A percentile compares a stretch with the other conserved stretches of the same genome.
phyloP scores from a whole-genome alignment of 1,140 invertebrate species.

The Lasioglossum albipes region DNA sequence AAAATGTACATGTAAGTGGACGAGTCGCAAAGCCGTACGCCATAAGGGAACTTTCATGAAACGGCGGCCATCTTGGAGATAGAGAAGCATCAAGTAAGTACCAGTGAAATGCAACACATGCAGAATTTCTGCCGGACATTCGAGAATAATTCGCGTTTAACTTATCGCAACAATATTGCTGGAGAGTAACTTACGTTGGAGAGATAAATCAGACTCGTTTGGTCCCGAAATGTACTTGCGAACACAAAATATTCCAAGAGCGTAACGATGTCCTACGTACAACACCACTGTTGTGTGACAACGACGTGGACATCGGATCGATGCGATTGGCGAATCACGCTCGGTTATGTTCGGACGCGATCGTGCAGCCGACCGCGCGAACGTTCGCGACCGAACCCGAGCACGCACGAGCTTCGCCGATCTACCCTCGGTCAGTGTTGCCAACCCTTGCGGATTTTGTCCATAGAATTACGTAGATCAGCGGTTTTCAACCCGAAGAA shows the following conservation, averaged over 20 bases:
- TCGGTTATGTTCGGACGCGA: constrained; percentile 54
- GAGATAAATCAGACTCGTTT: constrained; percentile 61
- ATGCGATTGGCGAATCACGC: constrained; percentile 70
- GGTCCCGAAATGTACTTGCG: constrained; percentile 68
- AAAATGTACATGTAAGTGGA: constrained; percentile 29
- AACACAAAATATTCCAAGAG: constrained; percentile 63
- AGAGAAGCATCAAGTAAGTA: constrained; percentile 66
- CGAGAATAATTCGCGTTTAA: constrained; percentile 28
- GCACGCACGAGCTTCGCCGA: neutral
- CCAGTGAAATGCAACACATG: constrained; percentile 65
- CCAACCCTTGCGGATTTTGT: too few species aligned
- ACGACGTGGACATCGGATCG: constrained; percentile 73
- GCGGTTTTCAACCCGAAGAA: too few species aligned
- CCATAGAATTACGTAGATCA: too few species aligned
- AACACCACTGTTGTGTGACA: constrained; percentile 72
- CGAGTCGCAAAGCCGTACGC: constrained; percentile 47
- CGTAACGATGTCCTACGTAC: constrained; percentile 65
- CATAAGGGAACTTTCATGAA: constrained; percentile 69
- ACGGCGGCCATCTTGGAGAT: constrained; percentile 74
- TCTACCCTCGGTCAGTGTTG: neutral
- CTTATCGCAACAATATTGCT: constrained; percentile 3
- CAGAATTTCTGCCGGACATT: constrained; percentile 42
- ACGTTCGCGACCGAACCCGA: constrained; percentile 28
- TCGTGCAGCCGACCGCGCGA: constrained; percentile 50
- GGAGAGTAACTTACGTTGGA: constrained; percentile 67